Percentiles rank a stretch among this genome's conserved stretches.
Conservation (phyloP, 2,797 vertebrate genomes). For the Picus viridis region DNA sequence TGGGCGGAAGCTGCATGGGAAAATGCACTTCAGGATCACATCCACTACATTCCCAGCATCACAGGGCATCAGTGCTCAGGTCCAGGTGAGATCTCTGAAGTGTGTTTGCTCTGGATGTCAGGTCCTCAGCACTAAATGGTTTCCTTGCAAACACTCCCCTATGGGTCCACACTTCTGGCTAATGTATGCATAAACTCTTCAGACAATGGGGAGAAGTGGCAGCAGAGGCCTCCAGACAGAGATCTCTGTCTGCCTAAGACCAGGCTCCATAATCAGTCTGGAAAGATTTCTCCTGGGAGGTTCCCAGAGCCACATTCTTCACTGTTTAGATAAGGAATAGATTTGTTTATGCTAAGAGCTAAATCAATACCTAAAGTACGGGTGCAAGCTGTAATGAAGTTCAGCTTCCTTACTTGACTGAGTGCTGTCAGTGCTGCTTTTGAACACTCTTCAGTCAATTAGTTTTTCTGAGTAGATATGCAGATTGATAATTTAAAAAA, state of each 20-base stretch:
- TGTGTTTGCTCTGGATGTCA: rapidly evolving
- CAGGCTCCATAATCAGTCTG: neutral
- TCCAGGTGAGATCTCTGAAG: neutral
- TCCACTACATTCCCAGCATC: rapidly evolving
- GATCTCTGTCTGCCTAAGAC: neutral
- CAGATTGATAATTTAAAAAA: neutral
- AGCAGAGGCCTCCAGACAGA: neutral
- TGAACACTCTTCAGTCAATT: neutral
- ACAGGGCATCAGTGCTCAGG: neutral
- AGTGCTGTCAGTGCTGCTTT: neutral
- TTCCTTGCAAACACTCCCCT: neutral
- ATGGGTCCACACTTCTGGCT: neutral
- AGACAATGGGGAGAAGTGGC: neutral
- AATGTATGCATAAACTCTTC: neutral
- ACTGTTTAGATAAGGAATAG: neutral
- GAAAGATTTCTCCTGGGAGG: neutral
- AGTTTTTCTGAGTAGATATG: neutral
- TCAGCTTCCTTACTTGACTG: neutral
- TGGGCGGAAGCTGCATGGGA: neutral
- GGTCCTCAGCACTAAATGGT: neutral
- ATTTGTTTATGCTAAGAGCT: neutral
- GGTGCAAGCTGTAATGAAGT: neutral
- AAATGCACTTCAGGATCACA: neutral
- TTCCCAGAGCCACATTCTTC: neutral
- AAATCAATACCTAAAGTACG: neutral